A percentile compares a stretch with the other conserved stretches of the same genome.
Evolutionary conservation across 2,113 vertebrate species (phyloP).

Genomic region (Phylloscopus whistleri): DNA sequence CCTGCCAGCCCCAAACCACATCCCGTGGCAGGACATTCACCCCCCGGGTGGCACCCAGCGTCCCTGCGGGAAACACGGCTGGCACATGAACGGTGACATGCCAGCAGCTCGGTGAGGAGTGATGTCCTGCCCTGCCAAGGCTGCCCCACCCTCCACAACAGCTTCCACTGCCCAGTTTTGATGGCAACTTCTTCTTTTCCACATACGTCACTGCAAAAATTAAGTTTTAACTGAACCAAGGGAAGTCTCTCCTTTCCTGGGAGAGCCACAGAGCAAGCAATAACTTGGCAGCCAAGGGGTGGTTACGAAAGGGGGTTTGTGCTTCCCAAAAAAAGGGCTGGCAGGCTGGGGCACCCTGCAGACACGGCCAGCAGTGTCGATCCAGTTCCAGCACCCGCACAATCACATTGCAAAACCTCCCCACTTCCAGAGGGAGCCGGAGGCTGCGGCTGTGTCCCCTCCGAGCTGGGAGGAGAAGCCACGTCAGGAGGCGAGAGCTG

Average conservation of each 20-base stretch:
- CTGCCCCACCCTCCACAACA: background rate
- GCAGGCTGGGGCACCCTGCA: background rate
- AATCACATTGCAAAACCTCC: background rate
- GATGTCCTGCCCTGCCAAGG: background rate
- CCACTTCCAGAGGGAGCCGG: background rate
- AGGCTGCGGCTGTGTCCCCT: background rate
- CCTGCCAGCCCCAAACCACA: background rate
- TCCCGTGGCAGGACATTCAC: background rate
- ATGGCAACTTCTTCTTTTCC: background rate
- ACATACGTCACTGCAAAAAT: background rate
- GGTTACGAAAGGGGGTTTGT: background rate
- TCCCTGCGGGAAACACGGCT: background rate
- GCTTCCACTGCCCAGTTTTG: background rate
- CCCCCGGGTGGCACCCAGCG: accelerated
- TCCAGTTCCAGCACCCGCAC: background rate
- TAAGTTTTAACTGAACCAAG: background rate
- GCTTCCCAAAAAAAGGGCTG: background rate
- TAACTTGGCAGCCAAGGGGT: background rate
- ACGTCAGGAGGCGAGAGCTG: background rate
- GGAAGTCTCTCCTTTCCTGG: background rate
- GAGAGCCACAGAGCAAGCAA: background rate
- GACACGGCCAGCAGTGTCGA: background rate
- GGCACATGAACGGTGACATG: background rate
- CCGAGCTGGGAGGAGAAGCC: background rate
- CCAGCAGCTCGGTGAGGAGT: background rate